Conservation (phyloP, 2,113 vertebrate genomes). For the Sylvietta virens region DNA sequence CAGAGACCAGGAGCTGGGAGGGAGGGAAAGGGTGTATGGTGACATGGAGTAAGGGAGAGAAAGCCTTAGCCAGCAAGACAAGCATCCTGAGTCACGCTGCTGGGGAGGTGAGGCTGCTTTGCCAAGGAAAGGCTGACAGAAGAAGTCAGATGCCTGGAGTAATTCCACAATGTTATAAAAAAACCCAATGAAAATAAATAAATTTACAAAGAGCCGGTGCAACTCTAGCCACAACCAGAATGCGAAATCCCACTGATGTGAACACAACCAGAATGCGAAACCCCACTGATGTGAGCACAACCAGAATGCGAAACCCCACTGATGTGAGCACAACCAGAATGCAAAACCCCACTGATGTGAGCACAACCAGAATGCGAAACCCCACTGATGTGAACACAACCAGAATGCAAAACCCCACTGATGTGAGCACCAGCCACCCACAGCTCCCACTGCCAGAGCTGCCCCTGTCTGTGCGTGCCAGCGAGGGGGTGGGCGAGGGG, state of each 20-base stretch:
- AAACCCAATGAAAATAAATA: not conserved
- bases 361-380: not conserved
- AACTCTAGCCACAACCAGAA: not conserved
- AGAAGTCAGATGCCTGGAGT: constrained; percentile 19
- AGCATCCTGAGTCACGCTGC: constrained; percentile 36
- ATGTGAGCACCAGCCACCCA: not conserved
- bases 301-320: not conserved
- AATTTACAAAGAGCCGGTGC: not conserved
- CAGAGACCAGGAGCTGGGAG: not conserved
- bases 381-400: not conserved
- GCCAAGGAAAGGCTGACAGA: constrained; percentile 37
- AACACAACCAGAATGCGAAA: not conserved
- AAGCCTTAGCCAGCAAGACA: constrained; percentile 13
- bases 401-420: not conserved
- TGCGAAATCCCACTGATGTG: not conserved
- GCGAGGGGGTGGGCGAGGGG: not conserved
- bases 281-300: not conserved
- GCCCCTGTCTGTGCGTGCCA: fast-evolving
- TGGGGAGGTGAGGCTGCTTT: not conserved
- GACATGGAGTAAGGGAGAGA: not conserved
- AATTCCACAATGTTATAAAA: not conserved
- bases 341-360: not conserved
- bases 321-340: not conserved
- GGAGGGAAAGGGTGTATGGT: not conserved
- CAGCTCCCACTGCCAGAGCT: not conserved